A percentile compares a stretch with the other conserved stretches of the same genome.
These are phyloP conservation scores for Epicampocera succincta DNA, from an alignment of 2,888 invertebrate species.

Conservation along the genomic window DNA sequence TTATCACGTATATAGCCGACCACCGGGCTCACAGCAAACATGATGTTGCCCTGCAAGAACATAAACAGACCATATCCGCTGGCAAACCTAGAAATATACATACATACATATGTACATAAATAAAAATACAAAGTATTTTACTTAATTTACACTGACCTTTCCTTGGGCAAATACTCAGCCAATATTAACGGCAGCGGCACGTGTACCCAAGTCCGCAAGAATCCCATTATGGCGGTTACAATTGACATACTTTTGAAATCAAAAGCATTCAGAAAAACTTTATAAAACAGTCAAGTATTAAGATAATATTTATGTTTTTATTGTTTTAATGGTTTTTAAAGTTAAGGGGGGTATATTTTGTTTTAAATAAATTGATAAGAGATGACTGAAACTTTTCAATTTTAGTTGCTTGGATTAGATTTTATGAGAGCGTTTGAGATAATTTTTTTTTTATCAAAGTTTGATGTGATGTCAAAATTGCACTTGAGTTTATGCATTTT, in stretches of 20 bases:
- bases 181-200: slow-evolving; percentile 88
- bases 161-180: slow-evolving; percentile 86
- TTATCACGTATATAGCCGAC: slow-evolving; percentile 85
- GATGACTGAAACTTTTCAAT: not conserved
- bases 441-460: too few relatives aligned
- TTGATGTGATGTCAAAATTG: too few relatives aligned
- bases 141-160: slow-evolving; percentile 78
- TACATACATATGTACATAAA: not conserved
- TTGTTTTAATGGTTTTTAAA: not conserved
- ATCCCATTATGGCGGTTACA: slow-evolving; percentile 85
- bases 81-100: slow-evolving; percentile 83
- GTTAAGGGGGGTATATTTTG: too few relatives aligned
- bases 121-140: too few relatives aligned
- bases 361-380: slow-evolving; percentile 5
- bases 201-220: slow-evolving; percentile 87
- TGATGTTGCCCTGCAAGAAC: slow-evolving; percentile 86
- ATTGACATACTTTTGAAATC: slow-evolving; percentile 84
- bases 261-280: slow-evolving; percentile 83
- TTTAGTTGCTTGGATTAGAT: slow-evolving; percentile 11
- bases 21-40: slow-evolving; percentile 86
- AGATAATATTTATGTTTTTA: slow-evolving; percentile 2
- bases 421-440: slow-evolving; percentile 19
- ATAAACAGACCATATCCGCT: slow-evolving; percentile 89
- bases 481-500: too few relatives aligned
- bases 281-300: slow-evolving; percentile 58